A percentile compares a stretch with the other conserved stretches of the same genome.
These are phyloP conservation scores for Anguilla megastoma DNA, from an alignment of 2,797 vertebrate species.

Conservation along the genomic window DNA sequence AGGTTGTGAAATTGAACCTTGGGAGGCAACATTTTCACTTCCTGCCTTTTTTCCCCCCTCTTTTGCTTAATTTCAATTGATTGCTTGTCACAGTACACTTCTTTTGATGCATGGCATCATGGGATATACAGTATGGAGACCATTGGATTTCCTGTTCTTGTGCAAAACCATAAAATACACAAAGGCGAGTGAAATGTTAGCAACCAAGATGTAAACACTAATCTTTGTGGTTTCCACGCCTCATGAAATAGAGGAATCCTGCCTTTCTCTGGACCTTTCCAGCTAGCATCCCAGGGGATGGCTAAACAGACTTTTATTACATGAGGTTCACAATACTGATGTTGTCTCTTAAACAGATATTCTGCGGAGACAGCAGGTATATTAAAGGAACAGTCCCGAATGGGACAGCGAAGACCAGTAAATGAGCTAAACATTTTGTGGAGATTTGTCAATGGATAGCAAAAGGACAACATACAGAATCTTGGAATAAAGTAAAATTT, in stretches of 20 bases:
- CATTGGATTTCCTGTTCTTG: constrained; percentile 62
- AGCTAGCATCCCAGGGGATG: constrained; percentile 47
- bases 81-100: constrained; percentile 60
- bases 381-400: not conserved
- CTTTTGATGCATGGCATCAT: constrained; percentile 67
- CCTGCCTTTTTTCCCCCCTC: not conserved
- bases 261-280: constrained; percentile 52
- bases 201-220: constrained; percentile 68
- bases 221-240: constrained; percentile 65
- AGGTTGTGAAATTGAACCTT: constrained; percentile 27
- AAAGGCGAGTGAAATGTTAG: constrained; percentile 45
- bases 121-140: constrained; percentile 62
- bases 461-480: constrained; percentile 42
- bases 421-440: not conserved
- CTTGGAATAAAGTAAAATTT: constrained; percentile 60
- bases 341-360: constrained; percentile 57
- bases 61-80: constrained; percentile 48
- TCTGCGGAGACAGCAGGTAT: constrained; percentile 43
- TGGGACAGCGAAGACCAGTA: not conserved
- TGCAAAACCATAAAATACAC: constrained; percentile 65
- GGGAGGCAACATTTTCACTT: constrained; percentile 14
- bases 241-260: constrained; percentile 73
- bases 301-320: constrained; percentile 60
- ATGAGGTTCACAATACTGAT: constrained; percentile 48
- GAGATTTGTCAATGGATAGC: not conserved